Percentiles rank a stretch among this genome's conserved stretches.
phyloP scores from a whole-genome alignment of 2,797 vertebrate genomes.

The Chelon auratus region DNA sequence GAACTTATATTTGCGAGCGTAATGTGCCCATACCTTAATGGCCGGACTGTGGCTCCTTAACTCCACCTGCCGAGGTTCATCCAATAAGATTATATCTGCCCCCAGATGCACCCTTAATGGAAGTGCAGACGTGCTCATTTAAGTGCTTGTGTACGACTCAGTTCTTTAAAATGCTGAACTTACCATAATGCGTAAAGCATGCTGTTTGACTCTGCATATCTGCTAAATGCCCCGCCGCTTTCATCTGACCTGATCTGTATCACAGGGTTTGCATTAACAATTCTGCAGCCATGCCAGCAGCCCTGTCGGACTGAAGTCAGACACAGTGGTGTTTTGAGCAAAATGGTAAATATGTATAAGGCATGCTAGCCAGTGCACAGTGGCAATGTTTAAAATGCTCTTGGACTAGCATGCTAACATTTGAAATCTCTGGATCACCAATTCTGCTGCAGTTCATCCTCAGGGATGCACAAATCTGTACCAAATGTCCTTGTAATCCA shows the following conservation, averaged over 20 bases:
- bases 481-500: background rate
- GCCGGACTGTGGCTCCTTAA: background rate
- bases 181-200: background rate
- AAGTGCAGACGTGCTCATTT: background rate
- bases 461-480: background rate
- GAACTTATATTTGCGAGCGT: background rate
- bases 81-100: background rate
- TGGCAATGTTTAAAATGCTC: background rate
- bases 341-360: background rate
- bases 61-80: background rate
- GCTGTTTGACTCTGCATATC: background rate
- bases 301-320: background rate
- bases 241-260: background rate
- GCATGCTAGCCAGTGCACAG: background rate
- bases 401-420: background rate
- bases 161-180: background rate
- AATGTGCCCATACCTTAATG: background rate
- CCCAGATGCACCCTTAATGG: constrained; percentile 1
- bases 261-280: background rate
- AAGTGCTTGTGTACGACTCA: background rate
- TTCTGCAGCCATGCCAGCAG: background rate
- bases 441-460: background rate
- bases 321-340: background rate
- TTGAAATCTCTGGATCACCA: background rate
- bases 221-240: background rate